These are phyloP conservation scores for Eulemur mongoz DNA, from an alignment of 2,797 vertebrate genomes.

Conservation along the genomic window DNA sequence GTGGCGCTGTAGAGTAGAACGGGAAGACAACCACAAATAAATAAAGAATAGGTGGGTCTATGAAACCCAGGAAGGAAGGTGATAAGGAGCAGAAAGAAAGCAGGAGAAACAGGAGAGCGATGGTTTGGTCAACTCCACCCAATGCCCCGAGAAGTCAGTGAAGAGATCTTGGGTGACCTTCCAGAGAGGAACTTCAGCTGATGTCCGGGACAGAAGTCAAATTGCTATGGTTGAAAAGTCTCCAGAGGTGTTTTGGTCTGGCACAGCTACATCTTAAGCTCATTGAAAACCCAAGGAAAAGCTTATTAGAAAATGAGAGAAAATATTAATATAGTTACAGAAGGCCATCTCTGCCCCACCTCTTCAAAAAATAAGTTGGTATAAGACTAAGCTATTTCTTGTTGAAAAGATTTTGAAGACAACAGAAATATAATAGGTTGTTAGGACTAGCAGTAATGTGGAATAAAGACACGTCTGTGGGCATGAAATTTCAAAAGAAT, in stretches of 20 bases:
- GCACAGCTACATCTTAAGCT: background rate
- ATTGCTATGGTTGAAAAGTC: background rate
- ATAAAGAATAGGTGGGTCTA: background rate
- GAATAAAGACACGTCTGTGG: background rate
- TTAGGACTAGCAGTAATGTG: background rate
- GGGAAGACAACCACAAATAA: background rate
- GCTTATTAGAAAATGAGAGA: background rate
- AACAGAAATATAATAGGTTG: background rate
- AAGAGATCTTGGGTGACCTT: background rate
- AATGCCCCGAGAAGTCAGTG: background rate
- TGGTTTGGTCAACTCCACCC: background rate
- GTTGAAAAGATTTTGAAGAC: background rate
- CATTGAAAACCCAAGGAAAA: background rate
- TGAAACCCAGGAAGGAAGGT: background rate
- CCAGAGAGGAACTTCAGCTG: background rate
- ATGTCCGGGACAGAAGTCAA: background rate
- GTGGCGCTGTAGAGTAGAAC: background rate
- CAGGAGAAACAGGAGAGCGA: background rate
- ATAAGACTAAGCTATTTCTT: background rate
- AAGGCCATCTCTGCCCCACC: background rate
- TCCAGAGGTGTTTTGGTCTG: background rate
- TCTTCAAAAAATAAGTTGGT: background rate
- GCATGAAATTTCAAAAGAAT: background rate
- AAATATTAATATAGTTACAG: background rate
- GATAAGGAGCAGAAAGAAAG: background rate